Percentiles rank a stretch among this genome's conserved stretches.
Evolutionary conservation across 2,797 vertebrate species (phyloP).

Genomic region (Pogoniulus pusillus): DNA sequence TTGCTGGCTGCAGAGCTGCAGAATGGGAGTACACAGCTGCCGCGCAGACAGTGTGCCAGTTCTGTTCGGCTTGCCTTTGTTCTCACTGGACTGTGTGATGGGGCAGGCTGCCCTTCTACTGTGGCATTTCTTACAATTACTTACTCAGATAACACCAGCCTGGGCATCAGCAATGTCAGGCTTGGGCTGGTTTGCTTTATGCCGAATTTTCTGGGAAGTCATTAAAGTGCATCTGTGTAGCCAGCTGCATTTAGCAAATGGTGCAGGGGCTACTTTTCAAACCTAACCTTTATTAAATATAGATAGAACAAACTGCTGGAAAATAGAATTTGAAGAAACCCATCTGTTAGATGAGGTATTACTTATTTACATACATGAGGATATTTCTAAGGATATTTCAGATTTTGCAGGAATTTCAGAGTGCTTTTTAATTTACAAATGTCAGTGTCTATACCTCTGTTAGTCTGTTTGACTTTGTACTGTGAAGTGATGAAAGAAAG

Average conservation of each 20-base stretch:
- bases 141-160: not conserved
- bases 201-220: not conserved
- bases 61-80: not conserved
- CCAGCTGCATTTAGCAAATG: not conserved
- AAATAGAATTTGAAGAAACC: conserved; percentile 24
- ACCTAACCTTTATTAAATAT: not conserved
- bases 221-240: not conserved
- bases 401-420: conserved; percentile 17
- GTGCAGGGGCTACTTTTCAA: not conserved
- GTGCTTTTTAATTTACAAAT: conserved; percentile 34
- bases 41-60: not conserved
- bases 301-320: not conserved
- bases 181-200: conserved; percentile 14
- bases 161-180: not conserved
- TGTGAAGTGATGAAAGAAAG: conserved; percentile 45
- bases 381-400: conserved; percentile 17
- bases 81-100: not conserved
- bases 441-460: not conserved
- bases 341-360: not conserved
- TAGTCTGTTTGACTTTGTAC: conserved; percentile 48
- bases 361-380: not conserved
- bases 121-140: not conserved
- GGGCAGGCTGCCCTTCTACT: not conserved
- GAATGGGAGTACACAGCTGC: not conserved
- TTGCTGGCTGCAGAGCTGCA: not conserved